Evolutionary conservation across 35 echinoderm and acorn worm species (phyloP).

Genomic region (Amphiura filiformis): DNA sequence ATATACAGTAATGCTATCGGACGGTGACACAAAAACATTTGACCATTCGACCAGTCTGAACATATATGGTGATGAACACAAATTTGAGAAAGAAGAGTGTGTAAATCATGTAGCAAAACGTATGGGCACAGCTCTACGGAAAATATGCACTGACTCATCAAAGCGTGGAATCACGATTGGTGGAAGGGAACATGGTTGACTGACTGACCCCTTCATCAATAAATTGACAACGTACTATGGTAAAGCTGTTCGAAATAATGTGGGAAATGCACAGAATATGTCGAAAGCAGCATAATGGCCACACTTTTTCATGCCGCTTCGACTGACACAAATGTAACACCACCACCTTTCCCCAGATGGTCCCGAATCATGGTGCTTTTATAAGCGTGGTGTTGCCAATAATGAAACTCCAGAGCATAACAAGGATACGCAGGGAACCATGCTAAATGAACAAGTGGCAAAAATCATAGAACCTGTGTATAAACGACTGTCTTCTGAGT

Average conservation of each 20-base stretch:
- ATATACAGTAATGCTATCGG: slow-evolving; percentile 34
- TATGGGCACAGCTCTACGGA: slow-evolving; percentile 38
- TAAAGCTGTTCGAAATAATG: slow-evolving; percentile 42
- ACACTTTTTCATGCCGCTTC: slow-evolving; percentile 24
- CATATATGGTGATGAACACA: slow-evolving; percentile 31
- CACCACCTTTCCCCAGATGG: slow-evolving; percentile 45
- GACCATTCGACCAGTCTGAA: background rate
- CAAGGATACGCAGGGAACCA: background rate
- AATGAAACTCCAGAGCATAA: background rate
- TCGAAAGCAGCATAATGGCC: slow-evolving; percentile 14
- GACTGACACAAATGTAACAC: slow-evolving; percentile 23
- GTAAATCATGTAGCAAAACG: slow-evolving; percentile 48
- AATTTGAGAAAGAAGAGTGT: slow-evolving; percentile 26
- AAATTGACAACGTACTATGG: slow-evolving; percentile 45
- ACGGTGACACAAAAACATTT: slow-evolving; percentile 50
- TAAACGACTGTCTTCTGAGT: background rate
- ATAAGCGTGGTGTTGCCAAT: background rate
- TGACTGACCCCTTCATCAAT: slow-evolving; percentile 32
- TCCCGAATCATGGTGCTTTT: slow-evolving; percentile 39
- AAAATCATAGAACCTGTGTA: background rate
- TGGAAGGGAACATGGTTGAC: background rate
- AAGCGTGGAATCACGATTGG: slow-evolving; percentile 11
- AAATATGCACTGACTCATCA: slow-evolving; percentile 2
- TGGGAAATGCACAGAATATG: slow-evolving; percentile 31
- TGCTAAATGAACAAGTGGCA: background rate